Evolutionary conservation across 2,113 vertebrate species (phyloP), one percentile per base, ranked within the genome.

Genomic region (Taurulus bubalis): DNA sequence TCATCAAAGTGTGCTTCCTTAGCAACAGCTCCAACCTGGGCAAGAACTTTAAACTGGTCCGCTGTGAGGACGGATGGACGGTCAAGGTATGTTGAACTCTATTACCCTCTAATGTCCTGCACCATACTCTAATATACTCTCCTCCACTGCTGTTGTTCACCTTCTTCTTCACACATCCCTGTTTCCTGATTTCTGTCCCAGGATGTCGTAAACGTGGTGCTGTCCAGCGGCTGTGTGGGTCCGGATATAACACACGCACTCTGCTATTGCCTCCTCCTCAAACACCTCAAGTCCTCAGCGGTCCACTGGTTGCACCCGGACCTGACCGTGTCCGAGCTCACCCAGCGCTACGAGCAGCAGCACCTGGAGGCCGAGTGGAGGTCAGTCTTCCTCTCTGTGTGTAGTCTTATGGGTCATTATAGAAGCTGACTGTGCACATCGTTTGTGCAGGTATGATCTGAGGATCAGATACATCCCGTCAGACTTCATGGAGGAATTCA

Each of bases 321-420:
- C 63, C 91, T 98, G 84, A 96, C 96, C 0, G 94, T 99, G 75
- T 91, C 94, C 0, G 96, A 98, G 5, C 96, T 98, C 59, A 97
- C 95, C 82, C 95, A 95, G 64, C 97, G 96, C 71, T 99, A 99
- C 0, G 96, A 97, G 42, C 95, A 96, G 69, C 96, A 97, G 12
- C 98, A 99, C 62, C 79, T 97, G 63, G 97, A 99, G 70, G 98
- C 98, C 0, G 98, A 99, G 83, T 99, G 98, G 98, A 98, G 98
- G 98, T 98, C 40, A 8, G 7, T 22, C 28, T 24, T 60, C 34
- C 4, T 49, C 1, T 32, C 38, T 3, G 0, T 20, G 10, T 14
- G 18, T 12, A 1, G 28, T 18, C 15, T 3, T 3, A 5, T 3
- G 1, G 24, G 15, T 45, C 0, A 14, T 45, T 45, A 4, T 15